Conservation (phyloP, 2,113 vertebrate genomes). For the Periophthalmodon schlosseri region DNA sequence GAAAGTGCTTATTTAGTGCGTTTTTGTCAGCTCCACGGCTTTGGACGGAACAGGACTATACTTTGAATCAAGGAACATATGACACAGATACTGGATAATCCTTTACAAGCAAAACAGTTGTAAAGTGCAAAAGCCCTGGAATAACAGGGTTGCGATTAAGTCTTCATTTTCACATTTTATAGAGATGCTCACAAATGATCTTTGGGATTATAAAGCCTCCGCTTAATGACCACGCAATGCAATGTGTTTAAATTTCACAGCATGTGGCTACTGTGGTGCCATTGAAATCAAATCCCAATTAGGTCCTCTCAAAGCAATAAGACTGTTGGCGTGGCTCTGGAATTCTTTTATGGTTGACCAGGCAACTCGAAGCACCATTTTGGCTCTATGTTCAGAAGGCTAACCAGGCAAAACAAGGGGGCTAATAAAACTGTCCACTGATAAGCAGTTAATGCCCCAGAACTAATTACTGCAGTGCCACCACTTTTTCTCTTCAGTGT, state of each 20-base stretch:
- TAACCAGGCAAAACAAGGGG: constrained; percentile 54
- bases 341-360: constrained; percentile 41
- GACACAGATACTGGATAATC: not conserved
- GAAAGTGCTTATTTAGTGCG: not conserved
- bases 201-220: not conserved
- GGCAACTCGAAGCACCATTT: constrained; percentile 30
- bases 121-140: not conserved
- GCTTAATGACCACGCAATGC: too few relatives aligned
- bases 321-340: constrained; percentile 18
- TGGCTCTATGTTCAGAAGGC: constrained; percentile 49
- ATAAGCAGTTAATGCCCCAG: constrained; percentile 60
- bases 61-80: not conserved
- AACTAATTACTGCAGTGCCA: constrained; percentile 59
- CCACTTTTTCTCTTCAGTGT: constrained; percentile 10
- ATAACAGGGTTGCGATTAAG: not conserved
- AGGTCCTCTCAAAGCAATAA: constrained; percentile 3
- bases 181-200: not conserved
- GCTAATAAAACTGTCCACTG: constrained; percentile 58
- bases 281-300: constrained; percentile 14
- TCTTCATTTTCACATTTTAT: not conserved
- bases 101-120: not conserved
- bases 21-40: not conserved
- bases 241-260: constrained; percentile 9
- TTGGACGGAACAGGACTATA: not conserved
- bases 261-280: not conserved